Base-by-base conservation (phyloP, 2,888 invertebrate species). In the Drosophila neotestacea region DNA sequence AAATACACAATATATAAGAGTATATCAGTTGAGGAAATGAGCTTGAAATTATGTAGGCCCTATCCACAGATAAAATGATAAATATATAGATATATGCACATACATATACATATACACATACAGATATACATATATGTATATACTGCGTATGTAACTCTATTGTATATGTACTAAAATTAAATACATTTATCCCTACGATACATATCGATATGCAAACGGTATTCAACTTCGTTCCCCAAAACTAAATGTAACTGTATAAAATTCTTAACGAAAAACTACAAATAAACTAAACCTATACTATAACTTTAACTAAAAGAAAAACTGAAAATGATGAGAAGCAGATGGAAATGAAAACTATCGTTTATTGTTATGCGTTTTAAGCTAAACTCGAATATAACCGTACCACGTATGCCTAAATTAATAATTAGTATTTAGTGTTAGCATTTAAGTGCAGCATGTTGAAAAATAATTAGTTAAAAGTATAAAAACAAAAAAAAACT, bases 301-400 rank as follows among this genome's bases (percentile, higher is more conserved):
- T 70, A 72, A 68, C 65, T 65, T 72, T 59, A 73, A 65, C 54
- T 55, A 73, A 47, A 61, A 51, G 6, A 11, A 55, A 55, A 61
- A 11, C 56, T 70, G 36, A 52, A 70, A 58, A 58, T 39, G 34
- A 44, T 16, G 62, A 75, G 28, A 59, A 13, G 9, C 27, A 39
- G 9, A 56, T 36, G 11, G 3, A 39, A 36, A 67, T 50, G 38
- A 54, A 75, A 66, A 82, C 59, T 59, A 83, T 83, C 76, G 73
- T 84, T 77, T 81, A 82, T 82, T 82, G 83, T 83, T 85, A 85
- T 85, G 81, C 84, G 86, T 84, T 84, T 71, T 85, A 84, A 79
- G 84, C 74, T 83, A 83, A 84, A 81, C 81, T 83, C 79, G 83
- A 77, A 74, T 81, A 79, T 77, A 83, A 80, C 69, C 75, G 62